These are phyloP conservation scores for Epirrita christyi DNA, from an alignment of 2,888 invertebrate genomes.

Conservation along the genomic window DNA sequence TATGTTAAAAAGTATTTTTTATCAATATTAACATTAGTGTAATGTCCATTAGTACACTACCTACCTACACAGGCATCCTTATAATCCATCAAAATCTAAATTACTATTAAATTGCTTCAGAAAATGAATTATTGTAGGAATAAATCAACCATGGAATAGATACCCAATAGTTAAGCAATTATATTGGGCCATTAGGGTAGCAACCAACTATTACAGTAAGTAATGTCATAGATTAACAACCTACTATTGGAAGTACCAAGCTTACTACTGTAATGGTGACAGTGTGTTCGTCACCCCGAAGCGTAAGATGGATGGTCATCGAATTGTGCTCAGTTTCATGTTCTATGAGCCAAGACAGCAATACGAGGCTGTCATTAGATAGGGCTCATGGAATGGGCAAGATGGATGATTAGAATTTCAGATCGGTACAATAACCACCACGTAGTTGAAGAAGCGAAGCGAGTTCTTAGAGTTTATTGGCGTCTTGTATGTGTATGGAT, in stretches of 20 bases:
- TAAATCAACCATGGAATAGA: slow-evolving; percentile 11
- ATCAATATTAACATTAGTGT: neutral
- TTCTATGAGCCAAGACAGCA: slow-evolving; percentile 4
- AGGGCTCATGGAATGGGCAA: neutral
- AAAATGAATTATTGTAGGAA: slow-evolving; percentile 12
- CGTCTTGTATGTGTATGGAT: no score
- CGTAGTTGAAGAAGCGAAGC: no score
- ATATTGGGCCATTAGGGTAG: slow-evolving; percentile 6
- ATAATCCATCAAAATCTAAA: slow-evolving; percentile 11
- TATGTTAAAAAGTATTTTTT: neutral
- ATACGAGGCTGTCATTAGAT: neutral
- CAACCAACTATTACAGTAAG: slow-evolving; percentile 7
- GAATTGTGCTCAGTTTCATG: slow-evolving; percentile 9
- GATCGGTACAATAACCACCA: no score
- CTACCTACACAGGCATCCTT: neutral
- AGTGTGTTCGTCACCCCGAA: slow-evolving; percentile 7
- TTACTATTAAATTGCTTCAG: slow-evolving; percentile 7
- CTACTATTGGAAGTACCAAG: neutral
- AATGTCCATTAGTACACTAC: neutral
- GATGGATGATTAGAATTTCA: slow-evolving; percentile 1
- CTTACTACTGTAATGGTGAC: neutral
- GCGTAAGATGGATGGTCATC: slow-evolving; percentile 11
- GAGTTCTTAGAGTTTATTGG: no score
- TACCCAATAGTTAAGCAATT: slow-evolving; percentile 18
- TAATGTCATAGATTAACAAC: slow-evolving; percentile 4